Conservation (phyloP, 2,797 vertebrate genomes). For the Aeoliscus strigatus region DNA sequence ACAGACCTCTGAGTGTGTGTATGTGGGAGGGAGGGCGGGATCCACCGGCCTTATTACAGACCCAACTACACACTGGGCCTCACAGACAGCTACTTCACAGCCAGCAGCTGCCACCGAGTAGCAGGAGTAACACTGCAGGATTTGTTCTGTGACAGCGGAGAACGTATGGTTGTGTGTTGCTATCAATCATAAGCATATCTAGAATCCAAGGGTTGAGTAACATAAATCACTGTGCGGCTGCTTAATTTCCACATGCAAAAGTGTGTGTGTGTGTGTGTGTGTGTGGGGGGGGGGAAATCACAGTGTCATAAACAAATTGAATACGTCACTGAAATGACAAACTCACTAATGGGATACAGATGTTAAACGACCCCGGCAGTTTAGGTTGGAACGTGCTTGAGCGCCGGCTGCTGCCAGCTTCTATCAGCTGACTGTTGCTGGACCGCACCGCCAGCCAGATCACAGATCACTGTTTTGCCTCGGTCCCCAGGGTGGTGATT, state of each 20-base stretch:
- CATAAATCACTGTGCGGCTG: conserved; percentile 6
- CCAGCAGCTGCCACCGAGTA: conserved; percentile 49
- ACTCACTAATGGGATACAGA: conserved; percentile 22
- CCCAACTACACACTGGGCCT: conserved; percentile 60
- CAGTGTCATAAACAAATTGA: conserved; percentile 14
- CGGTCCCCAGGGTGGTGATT: conserved; percentile 69
- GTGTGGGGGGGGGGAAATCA: conserved; percentile 26
- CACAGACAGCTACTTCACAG: conserved; percentile 72
- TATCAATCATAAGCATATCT: conserved; percentile 18
- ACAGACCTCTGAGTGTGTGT: conserved; percentile 70
- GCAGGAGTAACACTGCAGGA: conserved; percentile 45
- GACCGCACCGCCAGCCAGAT: conserved; percentile 62
- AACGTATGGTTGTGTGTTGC: conserved; percentile 13
- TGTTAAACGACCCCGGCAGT: conserved; percentile 41
- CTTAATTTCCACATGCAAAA: conserved; percentile 6
- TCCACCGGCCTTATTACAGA: conserved; percentile 74
- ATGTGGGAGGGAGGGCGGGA: conserved; percentile 55
- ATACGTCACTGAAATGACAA: conserved; percentile 37
- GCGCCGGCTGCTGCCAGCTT: conserved; percentile 57
- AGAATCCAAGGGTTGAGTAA: conserved; percentile 14
- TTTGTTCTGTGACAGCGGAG: conserved; percentile 39
- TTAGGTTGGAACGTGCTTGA: conserved; percentile 41
- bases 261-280: too few relatives aligned
- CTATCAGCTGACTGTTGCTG: conserved; percentile 55
- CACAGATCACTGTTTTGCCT: conserved; percentile 63